phyloP scores from a whole-genome alignment of 2,797 vertebrate genomes.

The Buceros bicornis region DNA sequence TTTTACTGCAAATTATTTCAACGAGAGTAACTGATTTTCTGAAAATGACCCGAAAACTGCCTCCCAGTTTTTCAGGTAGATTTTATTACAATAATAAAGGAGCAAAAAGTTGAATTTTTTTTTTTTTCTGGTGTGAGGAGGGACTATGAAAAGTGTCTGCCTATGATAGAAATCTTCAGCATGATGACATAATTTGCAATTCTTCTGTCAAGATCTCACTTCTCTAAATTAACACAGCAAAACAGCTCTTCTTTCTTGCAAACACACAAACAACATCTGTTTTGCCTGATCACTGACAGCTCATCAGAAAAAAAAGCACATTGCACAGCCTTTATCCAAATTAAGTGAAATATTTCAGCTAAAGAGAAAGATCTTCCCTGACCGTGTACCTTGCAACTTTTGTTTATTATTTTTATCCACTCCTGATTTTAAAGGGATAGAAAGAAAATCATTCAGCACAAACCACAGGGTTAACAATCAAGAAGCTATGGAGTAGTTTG shows the following conservation, averaged over 20 bases:
- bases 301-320: constrained; percentile 12
- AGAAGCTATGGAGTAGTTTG: background rate
- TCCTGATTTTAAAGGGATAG: background rate
- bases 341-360: constrained; percentile 6
- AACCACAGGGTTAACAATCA: background rate
- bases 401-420: background rate
- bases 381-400: background rate
- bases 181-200: background rate
- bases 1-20: background rate
- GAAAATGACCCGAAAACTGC: background rate
- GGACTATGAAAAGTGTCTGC: background rate
- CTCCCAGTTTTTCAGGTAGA: background rate
- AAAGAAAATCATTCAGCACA: background rate
- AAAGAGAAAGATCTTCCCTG: background rate
- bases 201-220: background rate
- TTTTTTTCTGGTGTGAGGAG: background rate
- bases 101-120: background rate
- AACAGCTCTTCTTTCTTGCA: constrained; percentile 9
- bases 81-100: background rate
- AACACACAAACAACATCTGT: constrained; percentile 55
- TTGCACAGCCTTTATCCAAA: constrained; percentile 37
- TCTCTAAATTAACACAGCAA: background rate
- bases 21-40: background rate
- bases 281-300: constrained; percentile 45
- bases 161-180: background rate